A percentile compares a stretch with the other conserved stretches of the same genome.
Evolutionary conservation across 1,140 invertebrate species (phyloP).

Genomic region (Meloidogyne chitwoodi): DNA sequence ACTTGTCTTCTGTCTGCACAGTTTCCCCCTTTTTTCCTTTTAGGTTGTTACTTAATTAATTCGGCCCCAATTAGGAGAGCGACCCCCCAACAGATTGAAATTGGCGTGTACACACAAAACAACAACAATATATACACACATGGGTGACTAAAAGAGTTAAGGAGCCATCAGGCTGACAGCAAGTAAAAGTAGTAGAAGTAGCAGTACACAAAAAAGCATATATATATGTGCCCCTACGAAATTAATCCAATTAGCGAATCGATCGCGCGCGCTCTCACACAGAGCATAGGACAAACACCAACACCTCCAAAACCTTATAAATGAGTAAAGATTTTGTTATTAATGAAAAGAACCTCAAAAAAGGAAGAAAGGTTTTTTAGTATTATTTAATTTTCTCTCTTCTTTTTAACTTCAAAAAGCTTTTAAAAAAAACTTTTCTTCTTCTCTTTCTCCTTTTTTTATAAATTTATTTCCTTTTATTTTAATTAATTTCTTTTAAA

Average conservation of each 20-base stretch:
- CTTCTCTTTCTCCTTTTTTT: too few relatives aligned
- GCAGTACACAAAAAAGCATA: neutral
- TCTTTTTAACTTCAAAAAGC: neutral
- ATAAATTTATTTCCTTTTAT: too few relatives aligned
- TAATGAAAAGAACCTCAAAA: neutral
- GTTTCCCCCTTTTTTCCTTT: neutral
- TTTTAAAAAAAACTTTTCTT: neutral
- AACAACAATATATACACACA: neutral
- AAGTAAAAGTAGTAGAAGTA: neutral
- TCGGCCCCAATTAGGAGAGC: slow-evolving; percentile 1
- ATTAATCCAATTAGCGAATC: slow-evolving; percentile 28
- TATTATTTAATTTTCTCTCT: neutral
- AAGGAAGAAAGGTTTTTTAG: neutral
- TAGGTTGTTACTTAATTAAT: neutral
- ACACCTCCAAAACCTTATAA: neutral
- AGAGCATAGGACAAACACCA: neutral
- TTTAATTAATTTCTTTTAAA: too few relatives aligned
- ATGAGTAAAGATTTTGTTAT: neutral
- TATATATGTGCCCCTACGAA: neutral
- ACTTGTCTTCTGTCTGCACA: neutral
- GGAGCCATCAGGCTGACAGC: neutral
- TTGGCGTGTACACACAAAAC: slow-evolving; percentile 4
- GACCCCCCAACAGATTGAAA: slow-evolving; percentile 22
- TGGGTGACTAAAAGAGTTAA: neutral
- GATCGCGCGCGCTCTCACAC: slow-evolving; percentile 10